Evolutionary conservation across 2,797 vertebrate species (phyloP), one percentile per base, ranked within the genome.

Genomic region (Sphenopsis melanotis): DNA sequence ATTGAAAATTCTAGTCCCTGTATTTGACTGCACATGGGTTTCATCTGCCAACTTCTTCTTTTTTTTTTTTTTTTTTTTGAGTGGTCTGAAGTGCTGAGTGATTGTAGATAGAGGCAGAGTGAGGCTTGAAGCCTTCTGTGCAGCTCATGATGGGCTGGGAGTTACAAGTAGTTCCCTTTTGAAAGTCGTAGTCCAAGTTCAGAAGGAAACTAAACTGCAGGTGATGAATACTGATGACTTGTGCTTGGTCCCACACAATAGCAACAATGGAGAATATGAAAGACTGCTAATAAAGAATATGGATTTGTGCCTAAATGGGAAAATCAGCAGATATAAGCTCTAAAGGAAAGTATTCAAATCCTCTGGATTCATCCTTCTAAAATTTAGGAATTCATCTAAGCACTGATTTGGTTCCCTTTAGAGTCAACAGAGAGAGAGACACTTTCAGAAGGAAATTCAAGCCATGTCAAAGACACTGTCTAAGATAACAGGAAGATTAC

Each of bases 171-270:
- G 79, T 36, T 94, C 75, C 50, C 83, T 89, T 95, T 93, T 93
- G 93, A 95, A 95, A 95, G 82, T 65, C 63, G 42, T 18, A 75
- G 76, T 57, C 91, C 85, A 90, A 81, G 92, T 93, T 94, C 89
- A 94, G 96, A 95, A 91, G 63, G 89, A 90, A 94, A 71, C 95
- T 39, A 79, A 96, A 39, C 89, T 52, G 83, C 92, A 94, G 91
- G 90, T 81, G 94, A 93, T 91, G 94, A 95, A 92, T 96, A 78
- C 79, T 94, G 87, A 94, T 91, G 87, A 63, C 85, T 91, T 86
- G 72, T 72, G 81, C 95, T 83, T 93, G 88, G 89, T 95, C 82
- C 66, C 85, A 90, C 82, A 92, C 93, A 95, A 91, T 79, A 83
- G 93, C 91, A 91, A 91, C 93, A 95, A 90, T 64, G 36, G 79